A percentile compares a stretch with the other conserved stretches of the same genome.
These are phyloP conservation scores for Apostichopus californicus DNA, from an alignment of 35 echinoderm and acorn worm species.

Conservation along the genomic window DNA sequence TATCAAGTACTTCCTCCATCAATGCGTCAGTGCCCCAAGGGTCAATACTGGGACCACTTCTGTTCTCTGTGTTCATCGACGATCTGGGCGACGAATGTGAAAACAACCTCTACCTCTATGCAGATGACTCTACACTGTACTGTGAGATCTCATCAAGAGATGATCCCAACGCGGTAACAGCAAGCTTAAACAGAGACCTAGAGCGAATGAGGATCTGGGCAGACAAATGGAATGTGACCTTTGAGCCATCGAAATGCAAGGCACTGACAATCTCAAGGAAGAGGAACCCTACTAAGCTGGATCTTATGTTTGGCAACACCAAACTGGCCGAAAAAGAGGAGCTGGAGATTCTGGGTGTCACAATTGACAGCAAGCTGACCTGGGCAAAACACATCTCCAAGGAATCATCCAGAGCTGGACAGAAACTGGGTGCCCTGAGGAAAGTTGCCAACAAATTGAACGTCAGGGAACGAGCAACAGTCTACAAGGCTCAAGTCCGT, in stretches of 20 bases:
- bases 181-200: slow-evolving; percentile 59
- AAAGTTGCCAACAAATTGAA: background rate
- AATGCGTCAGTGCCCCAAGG: background rate
- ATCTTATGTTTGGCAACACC: slow-evolving; percentile 6
- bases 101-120: slow-evolving; percentile 35
- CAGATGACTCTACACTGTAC: background rate
- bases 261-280: slow-evolving; percentile 48
- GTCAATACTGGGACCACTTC: no score
- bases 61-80: no score
- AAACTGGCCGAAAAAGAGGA: background rate
- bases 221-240: slow-evolving; percentile 44
- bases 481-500: no score
- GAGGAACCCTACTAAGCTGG: slow-evolving; percentile 8
- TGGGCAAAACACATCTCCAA: slow-evolving; percentile 12
- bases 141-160: background rate
- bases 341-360: slow-evolving; percentile 2
- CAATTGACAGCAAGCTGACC: no score
- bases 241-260: slow-evolving; percentile 56
- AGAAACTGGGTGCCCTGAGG: background rate
- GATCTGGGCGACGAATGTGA: slow-evolving; percentile 37
- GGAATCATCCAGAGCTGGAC: background rate
- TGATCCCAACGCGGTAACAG: background rate
- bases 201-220: slow-evolving; percentile 2
- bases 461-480: background rate
- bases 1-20: background rate